Conservation (phyloP, 2,113 vertebrate genomes). For the Cromileptes altivelis region DNA sequence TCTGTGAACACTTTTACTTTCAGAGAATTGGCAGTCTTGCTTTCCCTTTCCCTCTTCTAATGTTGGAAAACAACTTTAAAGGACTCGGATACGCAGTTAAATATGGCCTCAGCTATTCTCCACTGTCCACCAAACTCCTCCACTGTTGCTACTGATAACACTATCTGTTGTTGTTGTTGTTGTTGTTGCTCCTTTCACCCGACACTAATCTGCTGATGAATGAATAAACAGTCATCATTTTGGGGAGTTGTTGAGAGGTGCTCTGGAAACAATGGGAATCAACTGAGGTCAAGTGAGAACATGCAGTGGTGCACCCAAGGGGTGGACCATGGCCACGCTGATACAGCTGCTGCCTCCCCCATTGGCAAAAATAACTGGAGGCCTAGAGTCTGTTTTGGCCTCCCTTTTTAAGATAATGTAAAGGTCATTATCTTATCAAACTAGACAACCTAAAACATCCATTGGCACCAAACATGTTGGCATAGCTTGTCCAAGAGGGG, state of each 20-base stretch:
- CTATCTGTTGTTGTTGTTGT: slow-evolving; percentile 26
- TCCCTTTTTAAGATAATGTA: too few species aligned
- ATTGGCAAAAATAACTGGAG: too few species aligned
- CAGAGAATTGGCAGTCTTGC: slow-evolving; percentile 21
- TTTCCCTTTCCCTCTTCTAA: slow-evolving; percentile 7
- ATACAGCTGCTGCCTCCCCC: too few species aligned
- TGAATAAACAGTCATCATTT: background rate
- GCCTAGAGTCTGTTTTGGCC: too few species aligned
- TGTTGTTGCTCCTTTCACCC: background rate
- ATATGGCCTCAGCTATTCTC: background rate
- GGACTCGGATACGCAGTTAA: background rate
- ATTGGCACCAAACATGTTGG: too few species aligned
- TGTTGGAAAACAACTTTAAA: slow-evolving; percentile 2
- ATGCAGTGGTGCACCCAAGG: too few species aligned
- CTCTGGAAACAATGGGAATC: background rate
- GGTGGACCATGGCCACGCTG: too few species aligned
- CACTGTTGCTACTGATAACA: slow-evolving; percentile 31
- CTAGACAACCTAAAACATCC: too few species aligned
- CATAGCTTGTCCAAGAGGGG: too few species aligned
- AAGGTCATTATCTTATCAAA: too few species aligned
- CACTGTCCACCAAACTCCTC: slow-evolving; percentile 8
- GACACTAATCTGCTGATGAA: slow-evolving; percentile 6
- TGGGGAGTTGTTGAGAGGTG: background rate
- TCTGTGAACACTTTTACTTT: slow-evolving; percentile 29
- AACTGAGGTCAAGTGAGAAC: background rate